Percentiles rank a stretch among this genome's conserved stretches.
Evolutionary conservation across 2,797 vertebrate genomes (phyloP).

Genomic region (Lateolabrax maculatus): DNA sequence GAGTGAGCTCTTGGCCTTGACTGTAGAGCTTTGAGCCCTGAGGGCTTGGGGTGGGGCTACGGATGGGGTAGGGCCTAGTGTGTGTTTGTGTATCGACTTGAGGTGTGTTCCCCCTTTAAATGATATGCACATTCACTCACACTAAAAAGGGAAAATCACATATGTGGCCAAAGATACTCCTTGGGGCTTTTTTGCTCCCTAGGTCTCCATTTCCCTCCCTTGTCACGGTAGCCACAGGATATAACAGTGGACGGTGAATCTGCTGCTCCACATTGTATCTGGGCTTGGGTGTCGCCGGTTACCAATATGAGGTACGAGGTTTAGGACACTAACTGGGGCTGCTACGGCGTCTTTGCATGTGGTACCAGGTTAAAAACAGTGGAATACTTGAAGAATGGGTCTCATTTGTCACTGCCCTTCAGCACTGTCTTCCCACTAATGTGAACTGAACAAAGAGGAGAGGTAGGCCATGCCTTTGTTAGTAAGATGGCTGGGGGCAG

Average conservation of each 20-base stretch:
- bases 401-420: constrained; percentile 91
- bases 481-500: constrained; percentile 57
- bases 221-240: constrained; percentile 66
- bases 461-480: constrained; percentile 66
- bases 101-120: constrained; percentile 82
- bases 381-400: constrained; percentile 98
- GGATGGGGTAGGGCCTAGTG: constrained; percentile 75
- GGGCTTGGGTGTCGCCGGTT: constrained; percentile 54
- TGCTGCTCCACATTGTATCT: constrained; percentile 58
- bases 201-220: constrained; percentile 62
- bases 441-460: constrained; percentile 90
- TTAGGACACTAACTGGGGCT: constrained; percentile 46
- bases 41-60: constrained; percentile 44
- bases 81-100: constrained; percentile 75
- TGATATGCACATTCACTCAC: constrained; percentile 83
- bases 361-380: constrained; percentile 65
- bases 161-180: constrained; percentile 93
- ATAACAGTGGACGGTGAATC: constrained; percentile 60
- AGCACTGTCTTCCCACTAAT: constrained; percentile 94
- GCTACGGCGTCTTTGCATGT: constrained; percentile 29
- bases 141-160: constrained; percentile 84
- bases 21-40: constrained; percentile 72
- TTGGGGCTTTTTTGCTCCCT: constrained; percentile 63
- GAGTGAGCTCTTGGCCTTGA: constrained; percentile 76
- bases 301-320: constrained; percentile 59